Evolutionary conservation across 35 echinoderm and acorn worm genomes (phyloP), one percentile per base, ranked within the genome.

Genomic region (Holothuria glaberrima): DNA sequence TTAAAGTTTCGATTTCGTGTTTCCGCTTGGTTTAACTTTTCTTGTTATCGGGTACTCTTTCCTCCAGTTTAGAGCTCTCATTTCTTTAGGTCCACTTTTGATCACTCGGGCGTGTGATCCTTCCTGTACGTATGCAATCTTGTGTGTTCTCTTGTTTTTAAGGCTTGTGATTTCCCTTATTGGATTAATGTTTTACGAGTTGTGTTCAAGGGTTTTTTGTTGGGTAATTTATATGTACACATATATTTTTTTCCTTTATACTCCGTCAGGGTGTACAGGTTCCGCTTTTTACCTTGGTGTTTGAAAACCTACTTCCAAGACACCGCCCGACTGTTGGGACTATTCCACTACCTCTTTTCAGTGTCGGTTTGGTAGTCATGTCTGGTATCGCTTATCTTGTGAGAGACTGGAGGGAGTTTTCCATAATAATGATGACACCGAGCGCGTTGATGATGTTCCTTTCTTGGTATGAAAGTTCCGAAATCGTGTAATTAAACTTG

Each of bases 131-230:
- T 66, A 66, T 66, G 7, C 63, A 25, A n/a, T n/a, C n/a, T n/a
- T 66, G 63, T 66, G 61, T 65, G 61, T 65, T 65, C 61, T 65
- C 27, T 65, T 16, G 61, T 65, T 65, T 65, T 65, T 6, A 65
- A 16, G 61, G 19, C 27, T 17, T 65, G 19, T 25, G 0, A 66
- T 7, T 17, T 66, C 63, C 7, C 63, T 5, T 10, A n/a, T n/a
- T n/a, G n/a, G n/a, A n/a, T n/a, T n/a, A n/a, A n/a, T n/a, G n/a
- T n/a, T n/a, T n/a, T n/a, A n/a, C 44, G 44, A 4, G 10, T 46
- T 46, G 44, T 10, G 44, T 46, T 46, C 4, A 46, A 4, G 44
- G 44, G n/a, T n/a, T n/a, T n/a, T n/a, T n/a, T n/a, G n/a, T n/a
- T n/a, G n/a, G n/a, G n/a, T n/a, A n/a, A n/a, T n/a, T n/a, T n/a